Evolutionary conservation across 2,888 invertebrate species (phyloP).

Genomic region (Oxytorus armatus): DNA sequence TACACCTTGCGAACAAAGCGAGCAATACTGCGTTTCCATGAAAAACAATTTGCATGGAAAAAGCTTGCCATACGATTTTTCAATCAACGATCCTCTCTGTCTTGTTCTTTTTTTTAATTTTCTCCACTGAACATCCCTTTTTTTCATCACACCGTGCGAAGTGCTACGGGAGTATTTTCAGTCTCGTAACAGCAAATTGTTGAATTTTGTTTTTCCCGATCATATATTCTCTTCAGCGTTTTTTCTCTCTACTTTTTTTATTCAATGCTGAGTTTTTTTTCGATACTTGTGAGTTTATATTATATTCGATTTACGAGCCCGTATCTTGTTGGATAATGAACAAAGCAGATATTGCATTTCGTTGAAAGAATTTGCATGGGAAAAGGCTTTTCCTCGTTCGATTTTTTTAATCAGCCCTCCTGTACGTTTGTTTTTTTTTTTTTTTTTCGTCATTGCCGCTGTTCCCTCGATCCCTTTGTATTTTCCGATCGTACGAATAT

Average conservation of each 20-base stretch:
- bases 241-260: neutral
- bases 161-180: constrained; percentile 24
- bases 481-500: constrained; percentile 40
- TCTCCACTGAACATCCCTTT: constrained; percentile 8
- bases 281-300: too few relatives aligned
- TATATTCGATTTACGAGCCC: too few relatives aligned
- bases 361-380: constrained; percentile 54
- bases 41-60: constrained; percentile 61
- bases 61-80: constrained; percentile 53
- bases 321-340: neutral
- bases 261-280: neutral
- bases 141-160: constrained; percentile 17
- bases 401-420: constrained; percentile 59
- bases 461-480: constrained; percentile 25
- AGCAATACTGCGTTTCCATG: constrained; percentile 15
- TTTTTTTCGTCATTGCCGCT: constrained; percentile 36
- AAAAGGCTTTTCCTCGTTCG: constrained; percentile 14
- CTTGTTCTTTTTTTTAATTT: constrained; percentile 41
- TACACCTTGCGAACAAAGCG: constrained; percentile 14
- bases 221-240: too few relatives aligned
- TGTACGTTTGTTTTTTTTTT: constrained; percentile 30
- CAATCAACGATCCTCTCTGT: constrained; percentile 54
- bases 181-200: constrained; percentile 3
- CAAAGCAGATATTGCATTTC: constrained; percentile 28
- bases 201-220: too few relatives aligned